Percentiles rank a stretch among this genome's conserved stretches.
Evolutionary conservation across 2,797 vertebrate species (phyloP).

Genomic region (Hypotaenidia okinawae): DNA sequence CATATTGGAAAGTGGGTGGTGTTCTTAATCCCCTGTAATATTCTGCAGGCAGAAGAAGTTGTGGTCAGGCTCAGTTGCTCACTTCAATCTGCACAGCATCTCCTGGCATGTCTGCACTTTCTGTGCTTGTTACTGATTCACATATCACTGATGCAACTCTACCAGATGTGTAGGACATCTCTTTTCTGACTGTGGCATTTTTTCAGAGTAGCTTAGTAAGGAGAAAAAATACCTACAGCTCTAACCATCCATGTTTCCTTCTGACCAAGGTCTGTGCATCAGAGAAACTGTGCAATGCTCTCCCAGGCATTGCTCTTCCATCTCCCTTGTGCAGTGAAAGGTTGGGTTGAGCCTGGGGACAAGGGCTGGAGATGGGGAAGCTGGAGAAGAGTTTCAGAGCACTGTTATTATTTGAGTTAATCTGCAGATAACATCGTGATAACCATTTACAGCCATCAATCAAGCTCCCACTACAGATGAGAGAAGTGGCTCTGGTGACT

Average conservation of each 20-base stretch:
- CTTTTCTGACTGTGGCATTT: no score
- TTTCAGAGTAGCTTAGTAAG: no score
- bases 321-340: no score
- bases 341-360: no score
- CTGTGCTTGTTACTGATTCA: not conserved
- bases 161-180: not conserved
- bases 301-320: no score
- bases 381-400: no score
- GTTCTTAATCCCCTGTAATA: not conserved
- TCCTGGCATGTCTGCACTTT: not conserved
- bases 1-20: not conserved
- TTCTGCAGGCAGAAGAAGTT: not conserved
- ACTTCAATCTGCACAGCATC: not conserved
- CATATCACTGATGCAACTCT: not conserved
- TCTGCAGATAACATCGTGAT: no score
- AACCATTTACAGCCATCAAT: not conserved
- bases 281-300: no score
- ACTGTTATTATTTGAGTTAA: not conserved
- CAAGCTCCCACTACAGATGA: not conserved
- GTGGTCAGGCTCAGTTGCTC: fast-evolving
- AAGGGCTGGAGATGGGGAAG: no score
- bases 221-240: no score
- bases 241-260: no score
- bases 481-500: not conserved
- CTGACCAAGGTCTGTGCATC: no score